Evolutionary conservation across 2,888 invertebrate species (phyloP).

Genomic region (Osmoderma eremita): DNA sequence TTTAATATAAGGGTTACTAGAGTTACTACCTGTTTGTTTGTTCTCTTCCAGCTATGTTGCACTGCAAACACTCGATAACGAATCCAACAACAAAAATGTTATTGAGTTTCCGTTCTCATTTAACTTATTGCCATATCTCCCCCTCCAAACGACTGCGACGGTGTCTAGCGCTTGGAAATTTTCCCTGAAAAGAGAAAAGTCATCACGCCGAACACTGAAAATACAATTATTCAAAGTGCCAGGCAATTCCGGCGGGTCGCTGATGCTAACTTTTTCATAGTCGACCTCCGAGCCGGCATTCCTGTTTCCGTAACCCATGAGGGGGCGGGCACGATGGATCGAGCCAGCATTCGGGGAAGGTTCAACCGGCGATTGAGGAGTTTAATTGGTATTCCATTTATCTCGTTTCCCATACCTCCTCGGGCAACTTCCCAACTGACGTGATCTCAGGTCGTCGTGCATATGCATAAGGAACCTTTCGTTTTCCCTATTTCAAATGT

Average conservation of each 20-base stretch:
- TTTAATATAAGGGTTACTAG: neutral
- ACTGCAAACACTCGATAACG: constrained; percentile 17
- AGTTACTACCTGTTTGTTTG: neutral
- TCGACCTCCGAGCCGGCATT: constrained; percentile 31
- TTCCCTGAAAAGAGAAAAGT: constrained; percentile 37
- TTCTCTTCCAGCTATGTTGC: constrained; percentile 5
- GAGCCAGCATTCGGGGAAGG: constrained; percentile 19
- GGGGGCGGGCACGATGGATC: constrained; percentile 34
- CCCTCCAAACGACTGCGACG: constrained; percentile 5
- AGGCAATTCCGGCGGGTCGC: constrained; percentile 44
- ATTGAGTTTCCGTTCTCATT: constrained; percentile 36
- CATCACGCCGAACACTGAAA: constrained; percentile 42
- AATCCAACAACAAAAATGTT: constrained; percentile 31
- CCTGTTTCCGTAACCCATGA: constrained; percentile 1
- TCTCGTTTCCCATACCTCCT: constrained; percentile 42
- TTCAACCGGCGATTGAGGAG: constrained; percentile 43
- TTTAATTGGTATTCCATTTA: constrained; percentile 53
- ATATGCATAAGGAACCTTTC: constrained; percentile 43
- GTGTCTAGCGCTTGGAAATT: constrained; percentile 15
- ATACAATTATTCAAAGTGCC: constrained; percentile 53
- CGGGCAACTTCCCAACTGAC: constrained; percentile 44
- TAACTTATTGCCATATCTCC: constrained; percentile 33
- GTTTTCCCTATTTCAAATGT: constrained; percentile 3
- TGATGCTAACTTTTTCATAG: constrained; percentile 46
- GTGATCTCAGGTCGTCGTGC: constrained; percentile 44